These are phyloP conservation scores for Euwallacea similis DNA, from an alignment of 1,140 invertebrate genomes.

Conservation along the genomic window DNA sequence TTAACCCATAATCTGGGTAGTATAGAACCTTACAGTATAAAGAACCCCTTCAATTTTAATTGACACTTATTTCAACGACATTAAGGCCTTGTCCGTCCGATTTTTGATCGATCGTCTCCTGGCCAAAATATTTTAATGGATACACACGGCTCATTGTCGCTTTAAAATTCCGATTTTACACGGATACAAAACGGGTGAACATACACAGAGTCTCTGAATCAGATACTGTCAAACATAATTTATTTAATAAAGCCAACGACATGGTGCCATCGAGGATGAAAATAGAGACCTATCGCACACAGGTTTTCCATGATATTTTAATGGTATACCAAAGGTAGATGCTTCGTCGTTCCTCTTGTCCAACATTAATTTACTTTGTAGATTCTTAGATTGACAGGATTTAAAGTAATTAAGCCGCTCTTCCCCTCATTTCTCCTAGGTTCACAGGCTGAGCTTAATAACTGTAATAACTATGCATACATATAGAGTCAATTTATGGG, in stretches of 20 bases:
- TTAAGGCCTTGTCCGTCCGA: background rate
- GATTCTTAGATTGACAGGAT: no score
- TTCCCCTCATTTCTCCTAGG: no score
- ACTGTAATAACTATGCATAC: no score
- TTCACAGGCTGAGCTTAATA: no score
- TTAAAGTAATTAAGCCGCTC: no score
- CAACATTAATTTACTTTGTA: no score
- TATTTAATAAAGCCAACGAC: constrained; percentile 2
- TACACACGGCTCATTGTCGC: background rate
- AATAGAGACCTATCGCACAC: background rate
- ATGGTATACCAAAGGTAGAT: no score
- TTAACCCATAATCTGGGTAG: no score
- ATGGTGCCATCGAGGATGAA: background rate
- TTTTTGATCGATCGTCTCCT: background rate
- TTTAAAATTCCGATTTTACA: constrained; percentile 16
- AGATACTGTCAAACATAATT: constrained; percentile 10
- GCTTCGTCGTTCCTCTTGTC: no score
- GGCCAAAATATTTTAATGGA: background rate
- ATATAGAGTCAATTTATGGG: no score
- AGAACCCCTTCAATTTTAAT: background rate
- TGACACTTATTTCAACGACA: background rate
- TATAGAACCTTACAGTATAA: background rate
- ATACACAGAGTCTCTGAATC: background rate
- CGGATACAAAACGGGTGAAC: constrained; percentile 11
- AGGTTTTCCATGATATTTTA: no score